Conservation (phyloP, 2,113 vertebrate species). For the Emydura subglobosa region DNA sequence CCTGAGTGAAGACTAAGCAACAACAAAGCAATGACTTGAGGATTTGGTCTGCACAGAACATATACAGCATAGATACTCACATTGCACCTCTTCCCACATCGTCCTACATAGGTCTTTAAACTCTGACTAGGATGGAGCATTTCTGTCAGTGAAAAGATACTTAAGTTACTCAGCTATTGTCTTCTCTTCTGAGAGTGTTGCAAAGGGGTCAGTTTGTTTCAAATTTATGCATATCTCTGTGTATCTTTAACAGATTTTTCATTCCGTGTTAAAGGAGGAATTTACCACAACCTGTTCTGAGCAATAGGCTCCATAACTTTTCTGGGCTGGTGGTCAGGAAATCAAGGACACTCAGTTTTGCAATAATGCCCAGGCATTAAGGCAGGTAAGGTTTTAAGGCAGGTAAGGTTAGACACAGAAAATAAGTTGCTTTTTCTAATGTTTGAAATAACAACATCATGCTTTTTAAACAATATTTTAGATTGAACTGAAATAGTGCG, state of each 20-base stretch:
- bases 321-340: background rate
- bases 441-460: background rate
- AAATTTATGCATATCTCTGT: background rate
- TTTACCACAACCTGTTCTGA: background rate
- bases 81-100: background rate
- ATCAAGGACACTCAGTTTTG: background rate
- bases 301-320: background rate
- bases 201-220: background rate
- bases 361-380: background rate
- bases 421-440: background rate
- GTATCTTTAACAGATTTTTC: background rate
- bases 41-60: constrained; percentile 7
- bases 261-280: background rate
- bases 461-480: background rate
- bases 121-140: fast-evolving
- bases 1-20: background rate
- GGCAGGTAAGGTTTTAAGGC: background rate
- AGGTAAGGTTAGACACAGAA: background rate
- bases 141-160: background rate
- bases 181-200: fast-evolving
- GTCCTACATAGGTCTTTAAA: background rate
- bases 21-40: background rate
- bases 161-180: background rate
- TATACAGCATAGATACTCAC: background rate
- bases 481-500: background rate